Conservation (phyloP, 2,888 invertebrate species). For the Parnassius apollo region DNA sequence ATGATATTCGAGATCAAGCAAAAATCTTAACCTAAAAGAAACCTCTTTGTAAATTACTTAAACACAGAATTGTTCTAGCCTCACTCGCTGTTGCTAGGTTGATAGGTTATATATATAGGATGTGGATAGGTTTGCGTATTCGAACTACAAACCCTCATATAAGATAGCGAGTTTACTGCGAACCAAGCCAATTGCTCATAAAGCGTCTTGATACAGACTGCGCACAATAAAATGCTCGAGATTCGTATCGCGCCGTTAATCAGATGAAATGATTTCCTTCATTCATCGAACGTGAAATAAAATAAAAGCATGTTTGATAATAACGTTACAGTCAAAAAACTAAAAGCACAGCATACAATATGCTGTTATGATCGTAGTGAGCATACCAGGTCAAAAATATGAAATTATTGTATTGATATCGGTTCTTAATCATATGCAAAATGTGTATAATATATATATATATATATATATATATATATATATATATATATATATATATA, state of each 20-base stretch:
- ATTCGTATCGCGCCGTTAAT: conserved; percentile 3
- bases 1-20: no score
- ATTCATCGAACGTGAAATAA: background rate
- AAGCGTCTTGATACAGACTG: background rate
- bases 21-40: no score
- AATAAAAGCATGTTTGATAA: no score
- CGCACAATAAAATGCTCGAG: conserved; percentile 7
- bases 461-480: no score
- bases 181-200: conserved; percentile 10
- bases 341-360: no score
- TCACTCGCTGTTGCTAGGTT: background rate
- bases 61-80: background rate
- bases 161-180: conserved; percentile 5
- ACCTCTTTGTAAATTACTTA: background rate
- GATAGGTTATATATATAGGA: background rate
- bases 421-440: no score
- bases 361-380: no score
- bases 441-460: no score
- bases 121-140: conserved; percentile 5
- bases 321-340: no score
- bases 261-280: background rate
- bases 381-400: no score
- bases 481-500: no score
- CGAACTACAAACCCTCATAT: conserved; percentile 1
- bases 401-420: no score